Evolutionary conservation across 1,140 invertebrate genomes (phyloP), one percentile per base, ranked within the genome.

Genomic region (Bacillus rossius): DNA sequence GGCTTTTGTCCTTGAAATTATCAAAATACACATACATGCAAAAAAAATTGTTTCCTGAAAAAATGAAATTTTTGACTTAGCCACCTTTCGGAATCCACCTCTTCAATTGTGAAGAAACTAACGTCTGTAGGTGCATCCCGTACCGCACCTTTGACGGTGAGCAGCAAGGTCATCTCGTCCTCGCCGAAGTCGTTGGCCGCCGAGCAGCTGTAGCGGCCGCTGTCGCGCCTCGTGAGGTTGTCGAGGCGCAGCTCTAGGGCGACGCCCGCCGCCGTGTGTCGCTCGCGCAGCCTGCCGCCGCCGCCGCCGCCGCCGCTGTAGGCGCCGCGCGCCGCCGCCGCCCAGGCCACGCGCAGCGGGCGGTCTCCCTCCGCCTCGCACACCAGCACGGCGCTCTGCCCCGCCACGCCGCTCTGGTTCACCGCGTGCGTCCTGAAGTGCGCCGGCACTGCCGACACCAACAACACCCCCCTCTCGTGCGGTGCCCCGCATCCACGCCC

Each of bases 311-410:
- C n/a, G n/a, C n/a, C n/a, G 1, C 61, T 55, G 8, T 61, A 57
- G 8, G 61, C 29, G 10, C 53, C 29, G 10, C 40, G 42, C 8
- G 62, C 63, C 7, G 64, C 48, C 19, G 62, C 60, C 14, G 60
- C 61, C 87, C 92, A 94, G 20, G 83, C 79, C 19, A 94, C 81
- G 60, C 85, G 84, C 58, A 95, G 82, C 0, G 92, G 92, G 60
- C 85, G 81, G 71, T 96, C 92, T 0, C 92, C 92, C 57, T 88
- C 84, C 1, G 91, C 91, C 47, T 86, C 83, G 68, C 92, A 96
- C 34, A 84, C 76, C 19, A 95, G 73, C 3, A 78, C 79, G 0
- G 85, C 82, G 1, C 81, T 80, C 63, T 86, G 83, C 23, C 87
- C 75, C 0, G 70, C 66, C 79, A 47, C 85, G 70, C 60, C 87